A percentile compares a stretch with the other conserved stretches of the same genome.
Conservation (phyloP, 2,888 invertebrate genomes). For the Drosophila pseudotakahashii region DNA sequence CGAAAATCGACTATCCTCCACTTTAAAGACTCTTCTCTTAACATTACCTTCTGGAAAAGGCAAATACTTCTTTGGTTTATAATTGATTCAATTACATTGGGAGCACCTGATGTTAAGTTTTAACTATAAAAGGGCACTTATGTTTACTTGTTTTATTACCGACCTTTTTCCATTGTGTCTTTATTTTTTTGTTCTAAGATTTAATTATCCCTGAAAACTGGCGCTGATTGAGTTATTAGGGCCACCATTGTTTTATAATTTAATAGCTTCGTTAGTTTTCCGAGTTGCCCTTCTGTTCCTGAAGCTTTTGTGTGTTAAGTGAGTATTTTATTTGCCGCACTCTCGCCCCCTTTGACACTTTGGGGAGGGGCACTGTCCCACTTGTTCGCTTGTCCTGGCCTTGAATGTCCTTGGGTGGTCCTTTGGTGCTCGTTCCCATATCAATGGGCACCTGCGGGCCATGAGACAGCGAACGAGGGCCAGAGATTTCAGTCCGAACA, state of each 20-base stretch:
- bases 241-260: neutral
- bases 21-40: neutral
- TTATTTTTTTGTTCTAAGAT: neutral
- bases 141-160: no score
- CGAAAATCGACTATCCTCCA: neutral
- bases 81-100: no score
- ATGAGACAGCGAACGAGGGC: neutral
- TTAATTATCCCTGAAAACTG: neutral
- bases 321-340: constrained; percentile 12
- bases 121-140: no score
- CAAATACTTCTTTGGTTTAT: no score
- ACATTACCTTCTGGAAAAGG: no score
- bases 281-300: neutral
- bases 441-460: constrained; percentile 7
- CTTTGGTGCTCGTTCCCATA: neutral
- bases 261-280: neutral
- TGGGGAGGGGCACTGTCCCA: constrained; percentile 3
- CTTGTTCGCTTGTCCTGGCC: constrained; percentile 4
- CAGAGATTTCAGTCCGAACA: constrained; percentile 4
- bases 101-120: no score
- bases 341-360: neutral
- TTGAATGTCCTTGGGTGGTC: constrained; percentile 11
- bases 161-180: no score
- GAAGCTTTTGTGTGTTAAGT: constrained; percentile 5
- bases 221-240: neutral